A percentile compares a stretch with the other conserved stretches of the same genome.
Evolutionary conservation across 2,888 invertebrate genomes (phyloP).

Genomic region (Drosophila maculinotata): DNA sequence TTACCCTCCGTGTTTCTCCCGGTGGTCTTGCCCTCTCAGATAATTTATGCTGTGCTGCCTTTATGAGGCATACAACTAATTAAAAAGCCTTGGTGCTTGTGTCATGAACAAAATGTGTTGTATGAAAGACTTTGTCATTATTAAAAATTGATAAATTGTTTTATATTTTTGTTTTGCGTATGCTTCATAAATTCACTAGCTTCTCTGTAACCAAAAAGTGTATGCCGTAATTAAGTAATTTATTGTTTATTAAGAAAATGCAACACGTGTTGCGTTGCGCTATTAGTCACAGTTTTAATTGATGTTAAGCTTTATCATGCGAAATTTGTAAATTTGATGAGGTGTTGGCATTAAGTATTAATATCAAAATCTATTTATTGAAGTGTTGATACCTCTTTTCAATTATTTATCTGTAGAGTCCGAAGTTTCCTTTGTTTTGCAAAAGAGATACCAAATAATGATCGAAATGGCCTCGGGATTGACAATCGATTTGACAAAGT

Average conservation of each 20-base stretch:
- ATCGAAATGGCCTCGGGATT: too few relatives aligned
- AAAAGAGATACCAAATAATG: too few relatives aligned
- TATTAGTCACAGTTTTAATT: conserved; percentile 22
- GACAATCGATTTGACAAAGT: too few relatives aligned
- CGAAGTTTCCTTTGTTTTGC: too few relatives aligned
- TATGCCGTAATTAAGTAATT: conserved; percentile 33
- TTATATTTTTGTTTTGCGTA: conserved; percentile 8
- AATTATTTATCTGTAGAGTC: too few relatives aligned
- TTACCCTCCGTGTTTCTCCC: conserved; percentile 1
- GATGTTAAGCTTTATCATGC: background rate
- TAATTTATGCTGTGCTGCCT: conserved; percentile 66
- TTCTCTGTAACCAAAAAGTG: conserved; percentile 13
- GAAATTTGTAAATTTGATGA: background rate
- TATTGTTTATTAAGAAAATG: conserved; percentile 35
- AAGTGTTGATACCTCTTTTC: background rate
- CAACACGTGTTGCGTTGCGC: conserved; percentile 6
- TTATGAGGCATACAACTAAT: conserved; percentile 70
- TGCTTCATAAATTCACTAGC: conserved; percentile 29
- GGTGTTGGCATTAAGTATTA: too few relatives aligned
- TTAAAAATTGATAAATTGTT: conserved; percentile 53
- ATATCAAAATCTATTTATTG: background rate
- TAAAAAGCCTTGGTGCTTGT: conserved; percentile 57
- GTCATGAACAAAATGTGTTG: conserved; percentile 18
- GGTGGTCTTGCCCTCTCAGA: conserved; percentile 10
- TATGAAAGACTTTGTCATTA: conserved; percentile 38